A percentile compares a stretch with the other conserved stretches of the same genome.
phyloP scores from a whole-genome alignment of 2,113 vertebrate species.

The Sorex fumeus region DNA sequence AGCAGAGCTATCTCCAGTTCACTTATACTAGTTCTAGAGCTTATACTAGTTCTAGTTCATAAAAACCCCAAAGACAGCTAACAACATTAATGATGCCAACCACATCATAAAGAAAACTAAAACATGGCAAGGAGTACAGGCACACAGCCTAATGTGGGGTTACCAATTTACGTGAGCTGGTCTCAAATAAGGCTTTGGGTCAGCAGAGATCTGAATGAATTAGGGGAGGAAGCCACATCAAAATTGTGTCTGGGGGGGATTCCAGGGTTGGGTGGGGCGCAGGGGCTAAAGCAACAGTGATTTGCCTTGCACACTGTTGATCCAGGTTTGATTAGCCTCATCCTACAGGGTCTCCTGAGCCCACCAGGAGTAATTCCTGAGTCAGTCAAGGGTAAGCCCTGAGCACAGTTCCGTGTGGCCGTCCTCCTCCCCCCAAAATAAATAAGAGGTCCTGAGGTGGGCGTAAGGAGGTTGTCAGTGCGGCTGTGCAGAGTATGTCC shows the following conservation, averaged over 20 bases:
- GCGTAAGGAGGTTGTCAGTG: background rate
- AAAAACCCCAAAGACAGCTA: background rate
- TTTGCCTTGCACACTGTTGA: no score
- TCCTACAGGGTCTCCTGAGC: no score
- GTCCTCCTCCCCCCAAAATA: no score
- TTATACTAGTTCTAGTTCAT: background rate
- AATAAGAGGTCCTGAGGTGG: background rate
- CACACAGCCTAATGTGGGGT: background rate
- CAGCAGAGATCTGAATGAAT: constrained; percentile 11
- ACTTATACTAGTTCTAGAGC: no score
- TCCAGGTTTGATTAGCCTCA: background rate
- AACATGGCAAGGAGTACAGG: background rate
- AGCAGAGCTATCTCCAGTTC: no score
- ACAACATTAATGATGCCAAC: background rate
- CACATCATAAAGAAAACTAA: constrained; percentile 11
- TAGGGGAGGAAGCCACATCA: background rate
- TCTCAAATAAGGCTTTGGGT: background rate
- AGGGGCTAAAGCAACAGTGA: no score
- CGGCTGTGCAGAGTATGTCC: background rate
- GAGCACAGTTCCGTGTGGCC: no score
- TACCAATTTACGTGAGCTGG: constrained; percentile 34
- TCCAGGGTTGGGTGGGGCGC: no score
- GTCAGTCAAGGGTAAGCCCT: no score
- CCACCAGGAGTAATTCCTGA: no score
- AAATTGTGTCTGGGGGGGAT: background rate